Base-by-base conservation (phyloP, 2,888 invertebrate species). In the Orchesellides sinensis region DNA sequence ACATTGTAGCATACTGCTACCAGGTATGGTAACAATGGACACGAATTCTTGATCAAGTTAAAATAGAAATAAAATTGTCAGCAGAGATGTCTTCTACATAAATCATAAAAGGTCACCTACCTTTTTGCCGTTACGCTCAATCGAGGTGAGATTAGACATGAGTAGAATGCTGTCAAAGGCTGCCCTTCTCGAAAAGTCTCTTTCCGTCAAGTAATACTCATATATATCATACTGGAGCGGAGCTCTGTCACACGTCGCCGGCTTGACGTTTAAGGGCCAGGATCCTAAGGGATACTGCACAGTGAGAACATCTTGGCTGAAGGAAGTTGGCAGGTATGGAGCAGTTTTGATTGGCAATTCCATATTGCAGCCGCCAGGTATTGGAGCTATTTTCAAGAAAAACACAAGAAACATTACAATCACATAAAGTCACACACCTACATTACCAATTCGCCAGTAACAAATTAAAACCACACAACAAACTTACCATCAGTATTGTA, bases 281-380 rank as follows among this genome's bases (percentile, higher is more conserved):
- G 93, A 91, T 12, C 90, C 89, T 83, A 89, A 89, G 75, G 91
- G 90, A 82, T 89, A 90, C 66, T 93, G 92, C 0, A 95, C 92
- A 17, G 89, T 89, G 6, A 94, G 91, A 65, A 91, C 89, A 23
- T 90, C 85, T 86, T 90, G 86, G 59, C 89, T 90, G 72, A 90
- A 89, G 1, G 82, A 85, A 25, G 93, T 85, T 66, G 90, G 90
- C 88, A 93, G 91, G 88, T 91, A 94, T 0, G 95, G 94, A 8
- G 94, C 92, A 84, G 92, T 91, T 85, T 92, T 90, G 17, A 92
- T 89, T 49, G 92, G 90, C 86, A 93, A 93, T 88, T 94, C 94
- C 92, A 94, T 92, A 89, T 94, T 95, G 89, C 95, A 95, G 19
- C 94, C 95, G 47, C 96, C 96, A 19, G 95, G 95, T 85, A 95